Evolutionary conservation across 2,113 vertebrate genomes (phyloP).

Genomic region (Burhinus oedicnemus): DNA sequence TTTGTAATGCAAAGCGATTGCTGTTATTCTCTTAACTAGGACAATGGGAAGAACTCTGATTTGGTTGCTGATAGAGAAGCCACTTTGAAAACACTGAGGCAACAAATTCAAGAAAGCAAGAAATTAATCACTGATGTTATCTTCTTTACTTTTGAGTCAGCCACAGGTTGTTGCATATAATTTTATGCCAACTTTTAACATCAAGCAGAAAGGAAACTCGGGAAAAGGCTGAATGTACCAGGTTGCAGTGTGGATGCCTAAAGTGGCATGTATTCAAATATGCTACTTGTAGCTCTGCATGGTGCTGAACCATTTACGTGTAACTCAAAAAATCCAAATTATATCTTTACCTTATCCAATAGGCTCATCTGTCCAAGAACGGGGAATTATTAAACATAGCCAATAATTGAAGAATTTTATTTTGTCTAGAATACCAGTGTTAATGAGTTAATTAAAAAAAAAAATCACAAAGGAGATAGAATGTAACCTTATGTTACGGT

Average conservation of each 20-base stretch:
- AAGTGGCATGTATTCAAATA: fast-evolving
- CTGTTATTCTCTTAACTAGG: not conserved
- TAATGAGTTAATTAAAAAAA: not conserved
- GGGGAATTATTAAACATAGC: not conserved
- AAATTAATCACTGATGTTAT: not conserved
- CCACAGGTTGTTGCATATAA: not conserved
- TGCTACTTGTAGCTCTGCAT: not conserved
- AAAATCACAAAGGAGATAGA: not conserved
- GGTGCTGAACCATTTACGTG: not conserved
- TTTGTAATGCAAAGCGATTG: not conserved
- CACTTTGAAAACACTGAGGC: not conserved
- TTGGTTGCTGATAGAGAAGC: not conserved
- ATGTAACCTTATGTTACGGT: not conserved
- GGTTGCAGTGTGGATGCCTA: not conserved
- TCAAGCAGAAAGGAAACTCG: not conserved
- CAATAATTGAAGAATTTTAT: not conserved
- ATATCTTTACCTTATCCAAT: fast-evolving
- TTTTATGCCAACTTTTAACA: not conserved
- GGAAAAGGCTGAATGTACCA: not conserved
- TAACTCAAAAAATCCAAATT: not conserved
- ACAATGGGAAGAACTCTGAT: not conserved
- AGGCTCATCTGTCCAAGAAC: not conserved
- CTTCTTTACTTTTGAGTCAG: not conserved
- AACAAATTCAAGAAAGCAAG: not conserved
- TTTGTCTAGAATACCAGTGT: not conserved